Percentiles rank a stretch among this genome's conserved stretches.
These are phyloP conservation scores for Erythrocercus mccallii DNA, from an alignment of 2,113 vertebrate species.

Conservation along the genomic window DNA sequence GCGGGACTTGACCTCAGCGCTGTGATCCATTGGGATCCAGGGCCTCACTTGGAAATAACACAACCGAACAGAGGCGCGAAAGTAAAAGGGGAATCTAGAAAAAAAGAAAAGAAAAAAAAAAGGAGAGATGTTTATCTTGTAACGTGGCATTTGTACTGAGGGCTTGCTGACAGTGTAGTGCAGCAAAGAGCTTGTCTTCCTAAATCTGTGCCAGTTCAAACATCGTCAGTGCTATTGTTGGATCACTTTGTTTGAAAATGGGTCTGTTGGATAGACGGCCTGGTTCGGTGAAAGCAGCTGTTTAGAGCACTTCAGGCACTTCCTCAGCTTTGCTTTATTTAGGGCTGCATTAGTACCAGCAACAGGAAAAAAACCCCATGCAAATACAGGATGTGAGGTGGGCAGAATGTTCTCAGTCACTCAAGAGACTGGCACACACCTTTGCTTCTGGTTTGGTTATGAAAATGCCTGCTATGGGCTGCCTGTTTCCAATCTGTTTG, in stretches of 20 bases:
- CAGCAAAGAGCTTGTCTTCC: slow-evolving; percentile 35
- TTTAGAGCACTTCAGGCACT: neutral
- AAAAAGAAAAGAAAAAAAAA: neutral
- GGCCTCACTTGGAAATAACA: neutral
- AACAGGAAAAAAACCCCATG: neutral
- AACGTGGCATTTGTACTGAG: slow-evolving; percentile 23
- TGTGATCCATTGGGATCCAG: neutral
- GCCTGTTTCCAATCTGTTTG: neutral
- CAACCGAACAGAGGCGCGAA: rapidly evolving
- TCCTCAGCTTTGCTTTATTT: slow-evolving; percentile 3
- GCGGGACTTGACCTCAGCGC: neutral
- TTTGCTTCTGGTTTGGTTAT: neutral
- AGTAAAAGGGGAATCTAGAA: neutral
- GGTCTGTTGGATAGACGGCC: slow-evolving; percentile 15
- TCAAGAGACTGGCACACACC: neutral
- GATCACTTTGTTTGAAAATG: slow-evolving; percentile 39
- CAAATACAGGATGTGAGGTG: neutral
- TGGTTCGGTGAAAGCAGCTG: neutral
- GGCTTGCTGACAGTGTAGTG: slow-evolving; percentile 4
- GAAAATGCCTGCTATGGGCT: neutral
- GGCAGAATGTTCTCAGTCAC: neutral
- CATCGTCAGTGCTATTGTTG: slow-evolving; percentile 48
- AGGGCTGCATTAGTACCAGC: neutral
- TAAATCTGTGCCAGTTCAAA: slow-evolving; percentile 37
- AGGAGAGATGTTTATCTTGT: neutral